Evolutionary conservation across 64 coral and sea anemone genomes (phyloP), one percentile per base, ranked within the genome.

Genomic region (Acropora yongei): DNA sequence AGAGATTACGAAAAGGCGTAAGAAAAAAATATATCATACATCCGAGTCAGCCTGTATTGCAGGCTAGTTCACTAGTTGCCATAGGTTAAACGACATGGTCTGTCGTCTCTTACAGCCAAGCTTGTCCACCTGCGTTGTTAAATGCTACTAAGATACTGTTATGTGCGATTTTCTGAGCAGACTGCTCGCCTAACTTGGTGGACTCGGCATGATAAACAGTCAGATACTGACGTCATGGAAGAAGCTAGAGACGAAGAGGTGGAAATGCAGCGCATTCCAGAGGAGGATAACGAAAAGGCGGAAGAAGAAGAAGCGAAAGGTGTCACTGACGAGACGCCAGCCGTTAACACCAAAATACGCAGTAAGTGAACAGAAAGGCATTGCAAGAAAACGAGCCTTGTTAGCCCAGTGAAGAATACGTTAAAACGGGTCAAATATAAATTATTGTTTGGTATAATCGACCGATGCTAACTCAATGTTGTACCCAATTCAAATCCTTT

Each of bases 171-270:
- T 92, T 47, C 6, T 73, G n/a, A 44, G 39, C 72, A 98, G 96
- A 51, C 90, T 16, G 87, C 96, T 67, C 94, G 94, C 44, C 80
- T 98, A 69, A 98, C 96, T 1, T 98, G 91, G 90, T 98, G 96
- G 96, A 98, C 94, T 61, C 83, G 94, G 18, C 82, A 96, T 20
- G 96, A 98, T 44, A 71, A 68, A 40, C 67, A 72, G 5, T 88
- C 92, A 11, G 57, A 88, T 14, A 91, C 88, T 3, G 92, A 91
- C 48, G 88, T 83, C 10, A 86, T 96, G 80, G 90, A 93, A 46
- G 84, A 80, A 39, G 84, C 90, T 12, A 88, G 88, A 88, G 83
- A 94, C 50, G 92, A 94, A 7, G 88, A 90, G n/a, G 82, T 88
- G 18, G 84, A 86, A 20, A 90, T 71, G 60, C 72, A 94, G 42